Evolutionary conservation across 1,140 invertebrate genomes (phyloP).

Genomic region (Dreissena polymorpha): DNA sequence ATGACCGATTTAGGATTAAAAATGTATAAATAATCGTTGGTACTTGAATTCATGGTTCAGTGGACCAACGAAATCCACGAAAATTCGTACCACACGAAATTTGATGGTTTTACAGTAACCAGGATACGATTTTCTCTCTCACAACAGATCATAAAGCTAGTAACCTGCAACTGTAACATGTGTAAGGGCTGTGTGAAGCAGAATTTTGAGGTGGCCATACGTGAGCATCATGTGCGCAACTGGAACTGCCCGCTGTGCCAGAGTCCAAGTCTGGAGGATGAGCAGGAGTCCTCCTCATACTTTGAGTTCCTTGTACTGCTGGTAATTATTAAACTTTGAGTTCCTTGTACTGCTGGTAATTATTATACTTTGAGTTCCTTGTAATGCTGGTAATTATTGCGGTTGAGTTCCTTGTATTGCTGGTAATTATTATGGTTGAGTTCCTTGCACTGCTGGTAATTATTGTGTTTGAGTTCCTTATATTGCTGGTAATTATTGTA

Average conservation of each 20-base stretch:
- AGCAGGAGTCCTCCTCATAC: conserved; percentile 89
- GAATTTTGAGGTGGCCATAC: conserved; percentile 95
- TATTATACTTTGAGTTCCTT: conserved; percentile 83
- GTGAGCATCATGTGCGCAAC: conserved; percentile 93
- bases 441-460: not conserved
- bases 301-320: conserved; percentile 94
- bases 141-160: conserved; percentile 73
- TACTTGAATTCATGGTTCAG: too few relatives aligned
- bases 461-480: conserved; percentile 85
- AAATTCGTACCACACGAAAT: too few relatives aligned
- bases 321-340: conserved; percentile 70
- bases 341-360: conserved; percentile 89
- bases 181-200: conserved; percentile 93
- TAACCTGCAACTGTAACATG: conserved; percentile 74
- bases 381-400: conserved; percentile 84
- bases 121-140: too few relatives aligned
- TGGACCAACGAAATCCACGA: too few relatives aligned
- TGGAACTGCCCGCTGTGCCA: conserved; percentile 97
- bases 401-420: conserved; percentile 86
- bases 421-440: not conserved
- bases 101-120: too few relatives aligned
- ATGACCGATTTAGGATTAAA: too few relatives aligned
- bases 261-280: conserved; percentile 85
- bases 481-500: conserved; percentile 83
- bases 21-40: too few relatives aligned